Percentiles rank a stretch among this genome's conserved stretches.
phyloP scores from a whole-genome alignment of 2,797 vertebrate genomes.

The Gymnoscopelus braueri region DNA sequence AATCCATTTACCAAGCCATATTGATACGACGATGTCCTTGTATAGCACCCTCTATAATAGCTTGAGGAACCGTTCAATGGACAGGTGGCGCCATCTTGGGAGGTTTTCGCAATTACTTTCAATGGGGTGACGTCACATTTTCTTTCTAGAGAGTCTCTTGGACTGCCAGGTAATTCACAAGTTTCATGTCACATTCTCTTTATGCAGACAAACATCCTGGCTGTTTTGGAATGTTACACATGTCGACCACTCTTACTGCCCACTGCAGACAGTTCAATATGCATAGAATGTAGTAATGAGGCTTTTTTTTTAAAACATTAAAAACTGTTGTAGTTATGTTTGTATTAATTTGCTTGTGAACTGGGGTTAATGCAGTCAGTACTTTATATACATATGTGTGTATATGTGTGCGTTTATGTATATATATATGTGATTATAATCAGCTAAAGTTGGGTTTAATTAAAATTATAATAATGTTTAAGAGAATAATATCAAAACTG shows the following conservation, averaged over 20 bases:
- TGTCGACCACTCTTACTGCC: slow-evolving; percentile 29
- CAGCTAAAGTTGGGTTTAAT: no score
- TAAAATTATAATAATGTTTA: neutral
- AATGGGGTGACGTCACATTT: no score
- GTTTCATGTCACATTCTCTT: slow-evolving; percentile 22
- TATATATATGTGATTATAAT: no score
- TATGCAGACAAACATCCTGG: slow-evolving; percentile 29
- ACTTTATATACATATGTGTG: neutral
- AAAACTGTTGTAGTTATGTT: slow-evolving; percentile 13
- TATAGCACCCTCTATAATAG: neutral
- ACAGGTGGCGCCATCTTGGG: no score
- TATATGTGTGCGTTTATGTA: no score
- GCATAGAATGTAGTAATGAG: slow-evolving; percentile 18
- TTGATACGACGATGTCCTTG: neutral
- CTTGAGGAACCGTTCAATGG: no score
- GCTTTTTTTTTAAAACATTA: slow-evolving; percentile 9
- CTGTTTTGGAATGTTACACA: slow-evolving; percentile 69
- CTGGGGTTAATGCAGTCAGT: slow-evolving; percentile 14
- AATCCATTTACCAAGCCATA: slow-evolving; percentile 28
- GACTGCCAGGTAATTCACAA: slow-evolving; percentile 29
- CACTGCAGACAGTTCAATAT: slow-evolving; percentile 15
- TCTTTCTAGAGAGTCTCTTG: no score
- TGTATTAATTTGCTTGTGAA: slow-evolving; percentile 29
- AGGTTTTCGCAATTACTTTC: no score
- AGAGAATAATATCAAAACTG: no score